Conservation (phyloP, 2,113 vertebrate genomes). For the Neotoma lepida region DNA sequence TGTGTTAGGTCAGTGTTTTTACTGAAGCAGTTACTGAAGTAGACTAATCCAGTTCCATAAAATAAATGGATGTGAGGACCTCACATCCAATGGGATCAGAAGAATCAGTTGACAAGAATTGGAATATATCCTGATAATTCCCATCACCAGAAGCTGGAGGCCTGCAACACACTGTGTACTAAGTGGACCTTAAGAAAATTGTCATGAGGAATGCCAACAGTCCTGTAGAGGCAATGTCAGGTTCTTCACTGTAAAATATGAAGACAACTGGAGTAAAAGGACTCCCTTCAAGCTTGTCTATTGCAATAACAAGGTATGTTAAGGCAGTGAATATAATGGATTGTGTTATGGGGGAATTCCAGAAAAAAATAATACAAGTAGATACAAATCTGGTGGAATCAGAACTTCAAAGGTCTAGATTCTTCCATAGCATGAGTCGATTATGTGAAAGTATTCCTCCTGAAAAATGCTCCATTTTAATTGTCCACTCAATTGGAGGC, state of each 20-base stretch:
- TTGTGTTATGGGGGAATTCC: not conserved
- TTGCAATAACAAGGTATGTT: not conserved
- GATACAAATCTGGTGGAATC: not conserved
- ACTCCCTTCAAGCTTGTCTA: not conserved
- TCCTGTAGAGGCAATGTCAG: not conserved
- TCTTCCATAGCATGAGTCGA: not conserved
- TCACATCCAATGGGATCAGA: not conserved
- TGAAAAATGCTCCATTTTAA: conserved; percentile 12
- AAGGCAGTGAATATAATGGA: not conserved
- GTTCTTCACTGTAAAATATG: conserved; percentile 18
- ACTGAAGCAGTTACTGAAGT: not conserved
- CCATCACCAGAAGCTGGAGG: not conserved
- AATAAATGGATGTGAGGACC: not conserved
- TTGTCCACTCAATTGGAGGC: not conserved
- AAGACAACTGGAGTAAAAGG: conserved; percentile 4
- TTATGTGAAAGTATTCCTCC: not conserved
- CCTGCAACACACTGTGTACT: not conserved
- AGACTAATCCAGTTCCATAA: not conserved
- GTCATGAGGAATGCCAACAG: not conserved
- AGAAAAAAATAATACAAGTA: not conserved
- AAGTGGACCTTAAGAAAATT: not conserved
- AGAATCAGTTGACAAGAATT: not conserved
- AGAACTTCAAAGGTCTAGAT: not conserved
- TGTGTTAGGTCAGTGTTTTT: not conserved
- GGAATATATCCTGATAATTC: not conserved